Base-by-base conservation (phyloP, 1,140 invertebrate species). In the Bombus confusus region DNA sequence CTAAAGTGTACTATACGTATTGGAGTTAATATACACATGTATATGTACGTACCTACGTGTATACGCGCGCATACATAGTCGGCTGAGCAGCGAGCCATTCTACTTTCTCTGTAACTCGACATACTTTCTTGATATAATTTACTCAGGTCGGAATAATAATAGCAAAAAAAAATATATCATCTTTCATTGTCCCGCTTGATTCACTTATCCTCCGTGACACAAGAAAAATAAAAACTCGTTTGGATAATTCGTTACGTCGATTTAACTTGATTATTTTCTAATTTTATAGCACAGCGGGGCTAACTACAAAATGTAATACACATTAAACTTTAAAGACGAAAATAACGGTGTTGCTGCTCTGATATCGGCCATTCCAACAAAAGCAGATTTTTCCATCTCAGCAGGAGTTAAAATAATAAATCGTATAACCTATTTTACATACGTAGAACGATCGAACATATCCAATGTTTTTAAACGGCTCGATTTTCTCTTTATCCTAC, bases 51-150 rank as follows among this genome's bases (percentile, higher is more conserved):
- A 66, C 5, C 62, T 41, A 43, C 37, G 9, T 31, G 59, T 57
- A 52, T 25, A 31, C 5, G 37, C 28, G 68, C 34, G 47, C 31
- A 43, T 28, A 39, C 43, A 71, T 62, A 77, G 83, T 8, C 43
- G 31, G n/a, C 28, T 57, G 64, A 71, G 34, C 74, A 66, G 37
- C 64, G 41, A 80, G 34, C 47, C 68, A 85, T 72, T 85, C 83
- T 80, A 85, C 83, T 85, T 85, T 85, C 83, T 80, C 83, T 80
- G 83, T 59, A 71, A 72, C 68, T 43, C 83, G 83, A 85, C 83
- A 85, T 64, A 85, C 83, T 84, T 84, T 84, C 75, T 62, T 78
- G 59, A 66, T 76, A 74, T 82, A 62, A 74, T 62, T 43, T 57
- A 64, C 43, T 28, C 47, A 18, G n/a, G 13, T 69, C 47, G 6